Evolutionary conservation across 2,113 vertebrate species (phyloP), one percentile per base, ranked within the genome.

Genomic region (Gambusia holbrooki): DNA sequence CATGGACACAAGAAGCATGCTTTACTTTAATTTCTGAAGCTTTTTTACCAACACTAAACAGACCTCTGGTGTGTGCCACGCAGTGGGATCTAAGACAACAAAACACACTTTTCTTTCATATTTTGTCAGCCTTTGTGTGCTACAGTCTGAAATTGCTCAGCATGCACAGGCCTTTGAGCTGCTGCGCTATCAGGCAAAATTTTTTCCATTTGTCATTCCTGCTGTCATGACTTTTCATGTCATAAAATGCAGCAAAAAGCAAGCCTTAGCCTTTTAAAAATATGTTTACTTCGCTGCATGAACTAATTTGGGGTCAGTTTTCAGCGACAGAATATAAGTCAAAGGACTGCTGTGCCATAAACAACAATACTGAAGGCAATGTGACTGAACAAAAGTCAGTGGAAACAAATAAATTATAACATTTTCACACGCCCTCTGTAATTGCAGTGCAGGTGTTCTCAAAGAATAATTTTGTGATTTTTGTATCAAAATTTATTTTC

Each of bases 121-220:
- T 71, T 72, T 73, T 64, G 19, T 62, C 61, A 63, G 28, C 40
- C 22, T 72, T 73, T 73, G 71, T 73, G 71, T n/a, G 6, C 17
- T 63, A 3, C 61, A 63, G 37, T 15, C 61, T 48, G 28, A 73
- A 63, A 73, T 48, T 63, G 37, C 61, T 48, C 61, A 64, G 71
- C 71, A 32, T 63, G 71, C 25, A 27, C 13, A 64, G 71, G 40
- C 60, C 60, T 72, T 72, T 45, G 45, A 63, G 70, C 61, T 45
- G 28, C 40, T 48, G 22, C 61, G 8, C 28, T 64, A 48, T 48
- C 70, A 25, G 60, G 35, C 14, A 27, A 17, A 6, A 25, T 19
- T 25, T 42, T 72, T 71, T 15, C 15, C 70, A 42, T 37, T 62
- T 37, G 37, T 42, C 70, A 25, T 63, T 64, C 61, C 40, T 19